Base-by-base conservation (phyloP, 2,797 vertebrate genomes). In the Poeciliopsis paucimaculata region DNA sequence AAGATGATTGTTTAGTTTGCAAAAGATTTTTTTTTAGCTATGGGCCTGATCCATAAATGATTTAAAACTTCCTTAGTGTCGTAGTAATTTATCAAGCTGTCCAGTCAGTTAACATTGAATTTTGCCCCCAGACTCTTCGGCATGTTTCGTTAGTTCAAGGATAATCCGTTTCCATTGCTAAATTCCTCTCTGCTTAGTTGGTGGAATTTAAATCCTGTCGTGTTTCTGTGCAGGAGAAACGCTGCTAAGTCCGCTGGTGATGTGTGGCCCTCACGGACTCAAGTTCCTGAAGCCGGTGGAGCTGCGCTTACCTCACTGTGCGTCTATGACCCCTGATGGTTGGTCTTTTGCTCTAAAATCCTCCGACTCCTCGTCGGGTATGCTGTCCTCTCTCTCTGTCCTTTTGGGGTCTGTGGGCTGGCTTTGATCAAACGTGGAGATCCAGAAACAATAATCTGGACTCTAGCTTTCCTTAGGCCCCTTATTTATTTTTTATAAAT, bases 331-430 rank as follows among this genome's bases (percentile, higher is more conserved):
- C 96, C 98, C 98, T 98, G 98, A 99, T 98, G 98, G 98, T 99
- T 99, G 98, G 98, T 99, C 98, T 99, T 99, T 99, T 98, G 98
- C 98, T 99, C 98, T 99, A 98, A 99, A 99, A 98, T 99, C 98
- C 96, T 99, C 98, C 96, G 98, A 99, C 98, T 98, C 98, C 97
- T 99, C 97, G 97, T 99, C 98, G 97, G 98, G 98, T 99, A 99
- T 90, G 98, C 98, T 97, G 96, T 97, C 96, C 64, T 41, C 64
- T 68, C 96, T 97, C 96, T 97, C 95, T 97, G 96, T 97, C 95
- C 97, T 96, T 96, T 95, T 96, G 96, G 96, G 91, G 93, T 97
- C 96, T 95, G 85, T 90, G 89, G 91, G 90, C 80, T 86, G 85
- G 73, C 84, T 88, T 81, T 88, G 85, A 77, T 92, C 84, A 84